These are phyloP conservation scores for Himalopsyche japonica DNA, from an alignment of 2,888 invertebrate species.

Conservation along the genomic window DNA sequence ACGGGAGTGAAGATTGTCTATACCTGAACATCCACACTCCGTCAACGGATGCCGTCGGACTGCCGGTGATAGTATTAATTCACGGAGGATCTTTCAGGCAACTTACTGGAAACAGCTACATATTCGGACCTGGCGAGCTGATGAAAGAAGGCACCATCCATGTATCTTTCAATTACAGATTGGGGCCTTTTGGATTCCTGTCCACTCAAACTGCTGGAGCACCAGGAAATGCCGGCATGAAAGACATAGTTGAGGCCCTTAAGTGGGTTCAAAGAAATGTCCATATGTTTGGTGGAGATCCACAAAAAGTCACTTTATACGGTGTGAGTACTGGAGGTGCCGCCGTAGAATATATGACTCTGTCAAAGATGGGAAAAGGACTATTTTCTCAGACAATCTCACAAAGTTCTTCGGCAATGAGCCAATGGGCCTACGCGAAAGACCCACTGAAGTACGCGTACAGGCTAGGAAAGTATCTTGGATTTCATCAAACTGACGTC, in stretches of 20 bases:
- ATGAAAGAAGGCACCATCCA: constrained; percentile 52
- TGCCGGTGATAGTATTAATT: constrained; percentile 55
- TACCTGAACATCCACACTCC: constrained; percentile 71
- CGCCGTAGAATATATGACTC: constrained; percentile 45
- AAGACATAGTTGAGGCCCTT: constrained; percentile 46
- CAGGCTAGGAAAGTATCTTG: constrained; percentile 55
- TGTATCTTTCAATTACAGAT: constrained; percentile 48
- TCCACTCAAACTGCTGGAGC: constrained; percentile 44
- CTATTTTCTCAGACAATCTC: constrained; percentile 43
- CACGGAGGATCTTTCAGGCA: constrained; percentile 55
- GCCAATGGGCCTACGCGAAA: constrained; percentile 48
- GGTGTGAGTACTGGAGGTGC: constrained; percentile 48
- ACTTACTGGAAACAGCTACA: constrained; percentile 52
- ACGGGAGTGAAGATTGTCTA: constrained; percentile 69
- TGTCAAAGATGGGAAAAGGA: constrained; percentile 44
- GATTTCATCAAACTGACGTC: constrained; percentile 48
- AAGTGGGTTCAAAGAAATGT: constrained; percentile 47
- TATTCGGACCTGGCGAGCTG: constrained; percentile 52
- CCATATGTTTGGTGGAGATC: constrained; percentile 45
- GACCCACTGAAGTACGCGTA: constrained; percentile 45
- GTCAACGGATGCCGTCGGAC: constrained; percentile 51
- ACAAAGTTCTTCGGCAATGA: constrained; percentile 45
- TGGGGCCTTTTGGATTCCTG: constrained; percentile 49
- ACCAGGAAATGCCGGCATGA: constrained; percentile 47
- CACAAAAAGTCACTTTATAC: constrained; percentile 44